Conservation (phyloP, 2,113 vertebrate genomes). For the Catharus fuscescens region DNA sequence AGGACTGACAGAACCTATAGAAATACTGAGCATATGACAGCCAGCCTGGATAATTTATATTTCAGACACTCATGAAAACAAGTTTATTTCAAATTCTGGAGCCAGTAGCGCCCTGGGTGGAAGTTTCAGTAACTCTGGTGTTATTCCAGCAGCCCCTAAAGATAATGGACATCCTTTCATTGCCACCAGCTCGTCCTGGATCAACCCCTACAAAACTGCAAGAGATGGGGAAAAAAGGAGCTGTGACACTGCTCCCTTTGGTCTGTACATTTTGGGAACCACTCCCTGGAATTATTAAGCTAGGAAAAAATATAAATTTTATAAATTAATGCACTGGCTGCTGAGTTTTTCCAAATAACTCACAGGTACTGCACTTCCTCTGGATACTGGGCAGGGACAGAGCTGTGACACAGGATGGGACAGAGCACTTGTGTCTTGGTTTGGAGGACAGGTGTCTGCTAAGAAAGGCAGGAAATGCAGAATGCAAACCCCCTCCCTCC, state of each 20-base stretch:
- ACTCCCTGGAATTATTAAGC: conserved; percentile 54
- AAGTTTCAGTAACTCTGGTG: background rate
- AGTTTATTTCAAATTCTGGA: background rate
- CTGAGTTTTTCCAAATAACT: conserved; percentile 31
- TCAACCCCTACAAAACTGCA: background rate
- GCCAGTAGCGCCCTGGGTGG: background rate
- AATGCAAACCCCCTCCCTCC: too few species aligned
- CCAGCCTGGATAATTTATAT: background rate
- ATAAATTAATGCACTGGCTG: background rate
- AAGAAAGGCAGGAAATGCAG: too few species aligned
- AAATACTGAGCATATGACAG: background rate
- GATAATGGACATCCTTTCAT: background rate
- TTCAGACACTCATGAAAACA: background rate
- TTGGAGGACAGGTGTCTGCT: too few species aligned
- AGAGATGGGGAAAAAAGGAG: background rate
- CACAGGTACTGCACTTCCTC: background rate
- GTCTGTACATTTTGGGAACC: conserved; percentile 29
- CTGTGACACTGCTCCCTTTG: background rate
- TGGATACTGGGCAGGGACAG: conserved; percentile 39
- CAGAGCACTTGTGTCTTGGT: conserved; percentile 10
- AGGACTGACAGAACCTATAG: background rate
- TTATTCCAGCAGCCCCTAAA: background rate
- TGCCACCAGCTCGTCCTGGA: background rate
- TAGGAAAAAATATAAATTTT: conserved; percentile 49
- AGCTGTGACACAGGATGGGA: conserved; percentile 51